These are phyloP conservation scores for Spongilla lacustris DNA, from an alignment of 37 sponge, comb jelly and placozoan genomes.

Conservation along the genomic window DNA sequence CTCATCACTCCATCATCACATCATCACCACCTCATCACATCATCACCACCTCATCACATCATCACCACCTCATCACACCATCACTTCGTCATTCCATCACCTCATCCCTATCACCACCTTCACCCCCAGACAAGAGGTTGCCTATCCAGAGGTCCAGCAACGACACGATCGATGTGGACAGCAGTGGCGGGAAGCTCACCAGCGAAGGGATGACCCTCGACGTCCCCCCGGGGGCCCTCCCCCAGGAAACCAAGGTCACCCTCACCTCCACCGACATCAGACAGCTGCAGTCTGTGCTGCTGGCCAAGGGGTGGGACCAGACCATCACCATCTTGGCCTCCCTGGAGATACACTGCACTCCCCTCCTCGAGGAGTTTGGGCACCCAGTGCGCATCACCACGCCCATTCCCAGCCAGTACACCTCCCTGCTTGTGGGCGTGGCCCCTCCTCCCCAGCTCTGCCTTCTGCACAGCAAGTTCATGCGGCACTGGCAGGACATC, in stretches of 20 bases:
- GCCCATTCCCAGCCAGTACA: background rate
- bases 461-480: conserved; percentile 57
- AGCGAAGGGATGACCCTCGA: background rate
- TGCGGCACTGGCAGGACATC: conserved; percentile 60
- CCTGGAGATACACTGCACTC: conserved; percentile 24
- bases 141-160: background rate
- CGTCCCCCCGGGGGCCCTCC: conserved; percentile 43
- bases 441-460: background rate
- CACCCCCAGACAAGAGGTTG: background rate
- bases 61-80: no score
- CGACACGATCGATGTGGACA: background rate
- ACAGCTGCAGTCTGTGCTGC: conserved; percentile 28
- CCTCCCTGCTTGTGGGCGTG: background rate
- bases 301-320: conserved; percentile 35
- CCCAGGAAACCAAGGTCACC: conserved; percentile 8
- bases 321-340: conserved; percentile 23
- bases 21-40: background rate
- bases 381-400: conserved; percentile 8
- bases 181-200: conserved; percentile 16
- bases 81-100: background rate
- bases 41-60: no score
- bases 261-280: conserved; percentile 12
- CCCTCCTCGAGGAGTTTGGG: conserved; percentile 7
- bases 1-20: background rate
- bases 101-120: background rate